phyloP scores from a whole-genome alignment of 2,113 vertebrate species.

The Eubucco bourcierii region DNA sequence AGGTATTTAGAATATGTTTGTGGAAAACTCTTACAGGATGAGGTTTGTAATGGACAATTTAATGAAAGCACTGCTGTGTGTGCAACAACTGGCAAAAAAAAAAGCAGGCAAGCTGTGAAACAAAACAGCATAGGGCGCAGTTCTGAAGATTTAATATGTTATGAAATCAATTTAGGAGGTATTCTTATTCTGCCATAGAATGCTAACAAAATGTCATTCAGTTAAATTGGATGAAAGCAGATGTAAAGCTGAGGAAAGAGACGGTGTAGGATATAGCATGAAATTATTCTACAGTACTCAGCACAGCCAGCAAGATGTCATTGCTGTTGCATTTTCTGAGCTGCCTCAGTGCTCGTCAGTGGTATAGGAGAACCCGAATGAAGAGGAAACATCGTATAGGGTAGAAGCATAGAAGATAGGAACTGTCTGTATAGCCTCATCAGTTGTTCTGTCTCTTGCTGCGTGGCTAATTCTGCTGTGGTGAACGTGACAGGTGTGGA shows the following conservation, averaged over 20 bases:
- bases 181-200: background rate
- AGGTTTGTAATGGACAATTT: background rate
- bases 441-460: background rate
- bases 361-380: background rate
- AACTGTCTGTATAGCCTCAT: background rate
- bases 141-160: background rate
- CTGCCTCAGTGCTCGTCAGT: background rate
- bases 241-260: background rate
- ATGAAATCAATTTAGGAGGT: background rate
- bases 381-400: rapidly evolving
- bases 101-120: background rate
- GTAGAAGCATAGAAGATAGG: rapidly evolving
- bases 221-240: background rate
- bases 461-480: background rate
- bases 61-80: background rate
- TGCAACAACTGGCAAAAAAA: background rate
- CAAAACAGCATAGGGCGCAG: background rate
- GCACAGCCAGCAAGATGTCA: background rate
- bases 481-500: background rate
- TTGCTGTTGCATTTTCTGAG: background rate
- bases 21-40: background rate
- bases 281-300: background rate
- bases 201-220: background rate
- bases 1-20: background rate
- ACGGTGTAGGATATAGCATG: background rate